Base-by-base conservation (phyloP, 2,797 vertebrate species). In the Sparidentex hasta region DNA sequence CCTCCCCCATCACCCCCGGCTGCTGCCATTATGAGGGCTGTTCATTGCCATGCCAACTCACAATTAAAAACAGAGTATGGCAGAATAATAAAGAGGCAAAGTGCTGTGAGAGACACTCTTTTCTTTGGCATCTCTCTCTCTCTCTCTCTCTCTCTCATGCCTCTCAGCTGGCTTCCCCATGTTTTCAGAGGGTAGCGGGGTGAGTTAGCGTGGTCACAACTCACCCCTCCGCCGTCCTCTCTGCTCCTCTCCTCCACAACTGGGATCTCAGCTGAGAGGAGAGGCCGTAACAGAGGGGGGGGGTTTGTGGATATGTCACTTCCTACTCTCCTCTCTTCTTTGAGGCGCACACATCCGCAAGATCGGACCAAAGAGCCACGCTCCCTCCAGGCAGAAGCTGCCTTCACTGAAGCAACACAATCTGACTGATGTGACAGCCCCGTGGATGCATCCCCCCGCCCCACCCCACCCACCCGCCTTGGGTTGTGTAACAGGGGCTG, bases 1-100 rank as follows among this genome's bases (percentile, higher is more conserved):
- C 70, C 74, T 65, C 61, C 82, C 79, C 56, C 50, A 87, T 89
- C 80, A 90, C 73, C 87, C 89, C 89, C 85, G 90, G 90, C 87
- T 91, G 91, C 89, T 90, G 70, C 84, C 90, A 85, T 91, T 89
- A 88, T 85, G 78, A 88, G 68, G 68, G 67, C 75, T 63, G 81
- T 85, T 90, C 88, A 90, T 93, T 84, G 80, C 89, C 90, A 92
- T 93, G 88, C 90, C 88, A 92, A 93, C 85, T 73, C 78, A 74
- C 81, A 79, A 86, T 92, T 81, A 27, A 33, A 91, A 82, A 82
- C 68, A 69, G 78, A 81, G 65, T 75, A 76, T 23, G 65, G 80
- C 57, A 76, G 85, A 71, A 89, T 78, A 92, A 93, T 82, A 79
- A 90, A 92, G 85, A 90, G 74, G 52, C 68, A 50, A 71, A 79